These are phyloP conservation scores for Lepidurus apus DNA, from an alignment of 1,140 invertebrate genomes.

Conservation along the genomic window DNA sequence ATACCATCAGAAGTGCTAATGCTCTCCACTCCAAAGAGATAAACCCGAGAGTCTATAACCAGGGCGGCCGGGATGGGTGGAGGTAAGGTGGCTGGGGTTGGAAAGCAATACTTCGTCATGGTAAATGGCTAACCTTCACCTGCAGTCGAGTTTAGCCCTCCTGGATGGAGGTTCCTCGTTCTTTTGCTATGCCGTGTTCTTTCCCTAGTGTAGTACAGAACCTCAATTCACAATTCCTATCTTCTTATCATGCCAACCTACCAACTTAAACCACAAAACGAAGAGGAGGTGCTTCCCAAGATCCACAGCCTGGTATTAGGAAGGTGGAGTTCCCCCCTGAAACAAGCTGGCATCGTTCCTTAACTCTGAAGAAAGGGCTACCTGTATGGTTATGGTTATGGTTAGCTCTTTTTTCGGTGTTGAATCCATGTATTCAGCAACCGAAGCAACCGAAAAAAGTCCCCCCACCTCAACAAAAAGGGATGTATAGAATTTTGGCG, in stretches of 20 bases:
- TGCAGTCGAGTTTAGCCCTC: too few relatives aligned
- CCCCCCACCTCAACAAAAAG: not conserved
- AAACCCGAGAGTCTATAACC: too few relatives aligned
- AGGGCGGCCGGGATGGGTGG: too few relatives aligned
- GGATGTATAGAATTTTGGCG: too few relatives aligned
- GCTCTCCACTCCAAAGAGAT: not conserved
- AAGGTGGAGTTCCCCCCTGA: not conserved
- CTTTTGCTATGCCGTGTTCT: too few relatives aligned
- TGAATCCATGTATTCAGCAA: not conserved
- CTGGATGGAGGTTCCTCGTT: too few relatives aligned
- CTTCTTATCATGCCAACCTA: too few relatives aligned
- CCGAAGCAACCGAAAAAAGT: not conserved
- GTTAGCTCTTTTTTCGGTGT: not conserved
- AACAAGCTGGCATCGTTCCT: not conserved
- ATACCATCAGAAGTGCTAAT: not conserved
- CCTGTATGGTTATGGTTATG: not conserved
- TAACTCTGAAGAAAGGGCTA: not conserved
- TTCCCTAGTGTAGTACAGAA: too few relatives aligned
- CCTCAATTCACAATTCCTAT: too few relatives aligned
- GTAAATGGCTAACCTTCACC: too few relatives aligned
- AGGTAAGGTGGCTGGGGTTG: too few relatives aligned
- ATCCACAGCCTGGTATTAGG: conserved; percentile 7
- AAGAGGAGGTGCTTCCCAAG: not conserved
- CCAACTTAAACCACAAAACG: not conserved
- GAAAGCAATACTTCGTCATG: too few relatives aligned